Percentiles rank a stretch among this genome's conserved stretches.
Evolutionary conservation across 1,140 invertebrate genomes (phyloP).

Genomic region (Rhynchophorus ferrugineus): DNA sequence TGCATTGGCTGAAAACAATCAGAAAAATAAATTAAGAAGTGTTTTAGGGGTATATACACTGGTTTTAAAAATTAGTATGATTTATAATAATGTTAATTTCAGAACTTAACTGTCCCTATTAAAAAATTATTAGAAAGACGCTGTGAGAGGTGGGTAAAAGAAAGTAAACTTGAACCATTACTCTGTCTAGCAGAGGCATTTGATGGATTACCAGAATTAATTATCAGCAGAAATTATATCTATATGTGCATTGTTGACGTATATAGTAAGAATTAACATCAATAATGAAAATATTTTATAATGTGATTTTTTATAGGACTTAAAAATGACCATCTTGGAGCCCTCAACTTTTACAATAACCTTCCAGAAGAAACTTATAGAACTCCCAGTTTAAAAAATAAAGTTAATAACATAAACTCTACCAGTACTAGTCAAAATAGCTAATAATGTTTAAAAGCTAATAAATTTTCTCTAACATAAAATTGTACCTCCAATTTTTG

Average conservation of each 20-base stretch:
- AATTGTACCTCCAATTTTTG: too few species aligned
- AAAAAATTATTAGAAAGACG: slow-evolving; percentile 37
- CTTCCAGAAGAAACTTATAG: too few species aligned
- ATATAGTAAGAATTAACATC: slow-evolving; percentile 42
- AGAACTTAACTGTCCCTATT: not conserved
- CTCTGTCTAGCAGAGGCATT: slow-evolving; percentile 40
- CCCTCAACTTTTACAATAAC: too few species aligned
- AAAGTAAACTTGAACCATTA: slow-evolving; percentile 42
- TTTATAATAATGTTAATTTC: not conserved
- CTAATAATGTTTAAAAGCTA: too few species aligned
- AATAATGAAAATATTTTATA: too few species aligned
- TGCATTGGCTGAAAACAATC: slow-evolving; percentile 45
- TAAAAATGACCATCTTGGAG: too few species aligned
- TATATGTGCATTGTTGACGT: slow-evolving; percentile 45
- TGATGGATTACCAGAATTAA: slow-evolving; percentile 31
- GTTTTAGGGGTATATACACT: slow-evolving; percentile 42
- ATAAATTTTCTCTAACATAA: too few species aligned
- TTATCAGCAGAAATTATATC: slow-evolving; percentile 38
- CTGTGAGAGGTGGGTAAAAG: slow-evolving; percentile 45
- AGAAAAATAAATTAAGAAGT: slow-evolving; percentile 43
- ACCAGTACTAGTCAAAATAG: too few species aligned
- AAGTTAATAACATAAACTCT: too few species aligned
- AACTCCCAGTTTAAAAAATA: too few species aligned
- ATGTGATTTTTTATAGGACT: too few species aligned
- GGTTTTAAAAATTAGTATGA: too few species aligned